These are phyloP conservation scores for Brachyhypopomus gauderio DNA, from an alignment of 2,113 vertebrate species.

Conservation along the genomic window DNA sequence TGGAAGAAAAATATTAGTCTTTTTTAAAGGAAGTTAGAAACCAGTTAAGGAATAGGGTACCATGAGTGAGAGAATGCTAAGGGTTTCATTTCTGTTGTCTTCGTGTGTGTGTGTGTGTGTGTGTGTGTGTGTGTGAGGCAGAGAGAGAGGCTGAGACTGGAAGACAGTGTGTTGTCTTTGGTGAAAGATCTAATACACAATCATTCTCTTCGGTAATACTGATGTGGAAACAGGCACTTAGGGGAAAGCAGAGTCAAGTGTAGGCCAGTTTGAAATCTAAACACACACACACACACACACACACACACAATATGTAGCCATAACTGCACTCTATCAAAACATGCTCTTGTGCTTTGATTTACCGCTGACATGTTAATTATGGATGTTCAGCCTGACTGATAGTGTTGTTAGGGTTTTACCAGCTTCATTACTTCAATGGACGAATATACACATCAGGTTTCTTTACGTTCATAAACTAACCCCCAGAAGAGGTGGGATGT, in stretches of 20 bases:
- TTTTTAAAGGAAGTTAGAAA: background rate
- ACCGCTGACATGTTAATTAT: background rate
- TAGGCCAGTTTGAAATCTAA: background rate
- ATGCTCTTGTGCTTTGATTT: background rate
- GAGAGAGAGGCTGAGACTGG: background rate
- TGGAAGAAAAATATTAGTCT: background rate
- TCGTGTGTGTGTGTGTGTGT: background rate
- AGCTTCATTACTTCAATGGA: too few species aligned
- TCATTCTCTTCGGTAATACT: background rate
- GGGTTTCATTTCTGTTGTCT: too few species aligned
- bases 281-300: background rate
- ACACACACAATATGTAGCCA: too few species aligned
- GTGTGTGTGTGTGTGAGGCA: background rate
- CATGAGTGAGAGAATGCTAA: background rate
- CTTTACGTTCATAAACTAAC: too few species aligned
- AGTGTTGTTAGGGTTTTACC: too few species aligned
- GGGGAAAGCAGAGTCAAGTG: background rate
- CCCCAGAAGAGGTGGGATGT: too few species aligned
- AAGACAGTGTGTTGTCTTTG: slow-evolving; percentile 1
- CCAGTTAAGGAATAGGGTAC: background rate
- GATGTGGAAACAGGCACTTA: slow-evolving; percentile 17
- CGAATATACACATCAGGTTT: too few species aligned
- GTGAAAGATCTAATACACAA: background rate
- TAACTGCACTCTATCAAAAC: background rate
- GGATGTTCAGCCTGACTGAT: background rate